Evolutionary conservation across 2,888 invertebrate species (phyloP).

Genomic region (Selenia dentaria): DNA sequence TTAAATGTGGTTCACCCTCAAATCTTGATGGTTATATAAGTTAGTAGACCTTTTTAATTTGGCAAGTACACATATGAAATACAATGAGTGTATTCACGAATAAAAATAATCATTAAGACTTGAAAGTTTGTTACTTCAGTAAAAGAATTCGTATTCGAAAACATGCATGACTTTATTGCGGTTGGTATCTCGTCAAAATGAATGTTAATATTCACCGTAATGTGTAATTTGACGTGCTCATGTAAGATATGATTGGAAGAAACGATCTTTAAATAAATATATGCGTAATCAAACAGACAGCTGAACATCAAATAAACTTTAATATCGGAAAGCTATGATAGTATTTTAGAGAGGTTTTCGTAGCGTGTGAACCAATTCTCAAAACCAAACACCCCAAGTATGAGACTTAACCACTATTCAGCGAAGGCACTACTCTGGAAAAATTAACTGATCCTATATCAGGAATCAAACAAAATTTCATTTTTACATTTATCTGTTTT

Average conservation of each 20-base stretch:
- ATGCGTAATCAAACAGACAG: not conserved
- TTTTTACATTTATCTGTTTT: constrained; percentile 38
- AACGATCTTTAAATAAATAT: constrained; percentile 1
- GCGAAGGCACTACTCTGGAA: constrained; percentile 73
- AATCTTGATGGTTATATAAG: too few species aligned
- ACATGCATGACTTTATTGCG: not conserved
- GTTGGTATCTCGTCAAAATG: constrained; percentile 1
- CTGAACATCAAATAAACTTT: constrained; percentile 1
- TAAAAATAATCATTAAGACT: too few species aligned
- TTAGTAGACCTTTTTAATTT: too few species aligned
- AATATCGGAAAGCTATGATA: not conserved
- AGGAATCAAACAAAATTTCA: constrained; percentile 54
- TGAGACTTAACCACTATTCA: constrained; percentile 63
- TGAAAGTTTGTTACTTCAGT: too few species aligned
- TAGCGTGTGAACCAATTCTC: constrained; percentile 27
- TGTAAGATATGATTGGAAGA: not conserved
- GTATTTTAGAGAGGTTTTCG: constrained; percentile 6
- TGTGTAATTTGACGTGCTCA: not conserved
- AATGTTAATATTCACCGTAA: not conserved
- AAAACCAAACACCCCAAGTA: constrained; percentile 48
- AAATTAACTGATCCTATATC: constrained; percentile 77
- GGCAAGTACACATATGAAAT: too few species aligned
- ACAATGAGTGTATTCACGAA: too few species aligned
- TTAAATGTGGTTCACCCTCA: too few species aligned
- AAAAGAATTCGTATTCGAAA: too few species aligned